Base-by-base conservation (phyloP, 2,888 invertebrate genomes). In the Baccha elongata region DNA sequence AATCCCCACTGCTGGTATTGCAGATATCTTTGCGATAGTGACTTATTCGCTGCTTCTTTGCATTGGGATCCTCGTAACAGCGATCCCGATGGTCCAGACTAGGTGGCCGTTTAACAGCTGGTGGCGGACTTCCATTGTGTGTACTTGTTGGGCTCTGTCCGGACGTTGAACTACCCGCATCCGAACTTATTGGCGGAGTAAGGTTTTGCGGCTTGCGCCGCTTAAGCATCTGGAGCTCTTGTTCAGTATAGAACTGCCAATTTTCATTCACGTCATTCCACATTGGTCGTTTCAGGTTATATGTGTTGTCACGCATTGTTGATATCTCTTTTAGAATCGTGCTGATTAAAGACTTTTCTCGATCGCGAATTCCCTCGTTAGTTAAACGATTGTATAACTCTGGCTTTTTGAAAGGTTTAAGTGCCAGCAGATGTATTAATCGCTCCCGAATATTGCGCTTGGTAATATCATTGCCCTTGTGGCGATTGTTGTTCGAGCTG, bases 191-290 rank as follows among this genome's bases (percentile, higher is more conserved):
- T 40, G 97, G 97, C 79, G 97, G 97, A 81, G 97, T 97, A 88
- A 97, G 92, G 91, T 97, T 97, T 92, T 96, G 96, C 88, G 97
- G 97, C 92, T 97, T 97, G 89, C 96, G 95, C 91, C 96, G 94
- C 93, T 97, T 97, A 89, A 98, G 93, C 91, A 95, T 94, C 89
- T 96, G 95, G 90, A 94, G 93, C 90, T 98, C 98, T 88, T 96
- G 95, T 87, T 98, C 97, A 17, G 95, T 94, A 90, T 97, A 98
- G 92, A 96, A 98, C 83, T 97, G 96, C 98, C 98, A 98, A 89
- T 96, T 96, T 88, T 96, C 96, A 87, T 96, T 95, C 85, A 98
- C 97, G 90, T 98, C 98, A 89, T 96, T 96, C 97, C 97, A 98
- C 88, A 96, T 93, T 88, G 95, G 94, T 88, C 96, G 95, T 87